These are phyloP conservation scores for Helogale parvula DNA, from an alignment of 2,113 vertebrate genomes.

Conservation along the genomic window DNA sequence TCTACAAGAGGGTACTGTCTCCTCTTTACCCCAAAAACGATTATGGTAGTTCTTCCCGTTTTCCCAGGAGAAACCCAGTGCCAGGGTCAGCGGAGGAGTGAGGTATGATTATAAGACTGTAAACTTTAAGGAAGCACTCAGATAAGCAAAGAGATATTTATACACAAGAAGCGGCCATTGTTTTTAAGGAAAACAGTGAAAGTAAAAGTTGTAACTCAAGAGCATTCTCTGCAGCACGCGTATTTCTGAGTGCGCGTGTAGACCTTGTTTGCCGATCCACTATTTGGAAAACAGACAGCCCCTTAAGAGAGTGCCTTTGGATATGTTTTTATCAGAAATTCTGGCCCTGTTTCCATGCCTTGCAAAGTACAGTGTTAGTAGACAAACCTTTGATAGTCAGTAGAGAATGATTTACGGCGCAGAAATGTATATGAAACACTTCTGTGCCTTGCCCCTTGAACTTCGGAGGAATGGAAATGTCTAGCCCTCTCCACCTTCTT, in stretches of 20 bases:
- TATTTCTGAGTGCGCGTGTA: not conserved
- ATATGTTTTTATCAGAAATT: not conserved
- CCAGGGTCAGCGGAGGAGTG: not conserved
- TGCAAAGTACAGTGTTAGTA: not conserved
- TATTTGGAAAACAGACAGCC: not conserved
- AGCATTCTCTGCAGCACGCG: constrained; percentile 59
- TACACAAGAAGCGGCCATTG: constrained; percentile 19
- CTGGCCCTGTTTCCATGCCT: not conserved
- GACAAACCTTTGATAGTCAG: not conserved
- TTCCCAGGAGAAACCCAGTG: constrained; percentile 52
- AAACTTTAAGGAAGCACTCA: not conserved
- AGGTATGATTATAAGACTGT: not conserved
- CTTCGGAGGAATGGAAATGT: constrained; percentile 1
- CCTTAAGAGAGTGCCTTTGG: not conserved
- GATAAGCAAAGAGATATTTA: constrained; percentile 69
- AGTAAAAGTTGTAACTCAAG: constrained; percentile 45
- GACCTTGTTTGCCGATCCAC: not conserved
- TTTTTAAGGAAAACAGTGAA: constrained; percentile 62
- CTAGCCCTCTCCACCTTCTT: not conserved
- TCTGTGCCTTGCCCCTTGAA: constrained; percentile 54
- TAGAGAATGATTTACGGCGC: not conserved
- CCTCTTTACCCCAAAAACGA: not conserved
- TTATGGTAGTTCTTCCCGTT: not conserved
- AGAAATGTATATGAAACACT: constrained; percentile 51
- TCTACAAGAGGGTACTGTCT: not conserved